Base-by-base conservation (phyloP, 2,797 vertebrate genomes). In the Platalea minor region DNA sequence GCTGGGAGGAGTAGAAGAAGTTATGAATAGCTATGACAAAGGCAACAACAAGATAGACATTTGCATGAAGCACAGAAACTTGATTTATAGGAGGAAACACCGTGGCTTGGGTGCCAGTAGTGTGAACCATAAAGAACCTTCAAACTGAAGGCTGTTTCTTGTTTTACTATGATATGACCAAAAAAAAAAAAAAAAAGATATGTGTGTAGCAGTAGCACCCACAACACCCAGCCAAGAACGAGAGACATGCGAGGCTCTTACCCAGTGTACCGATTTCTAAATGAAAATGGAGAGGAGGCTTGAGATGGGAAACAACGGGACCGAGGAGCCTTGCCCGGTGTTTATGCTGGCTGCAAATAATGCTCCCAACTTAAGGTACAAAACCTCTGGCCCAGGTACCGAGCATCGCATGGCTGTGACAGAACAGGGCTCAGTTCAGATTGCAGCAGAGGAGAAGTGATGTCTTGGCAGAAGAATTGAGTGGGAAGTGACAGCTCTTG, bases 401-500 rank as follows among this genome's bases (percentile, higher is more conserved):
- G 14, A 92, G 41, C 72, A 13, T 74, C 7, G 3, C 39, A 53
- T 74, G 4, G 10, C 82, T 57, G 57, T 75, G 89, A 35, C 68
- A 64, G 81, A 80, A 43, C 2, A 9, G 67, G 35, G 74, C 87
- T 94, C 56, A 4, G 46, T 74, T 92, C 57, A 31, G 70, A 48
- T 65, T 81, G 85, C 64, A 78, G 69, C 75, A 75, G 72, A 70
- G 46, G 67, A 95, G 63, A 92, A 90, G 75, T 83, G 86, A 78
- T 89, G 78, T 74, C 81, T 91, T 89, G 54, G 92, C 93, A 84
- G 81, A 82, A 74, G 96, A 93, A 94, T 89, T 90, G 92, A 93
- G 95, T 93, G 94, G 95, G 96, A 97, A 96, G 95, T 95, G 95
- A 94, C 94, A 96, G 91, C 67, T 96, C 89, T 95, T 60, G 65